Conservation (phyloP, 2,113 vertebrate species). For the Suncus etruscus region DNA sequence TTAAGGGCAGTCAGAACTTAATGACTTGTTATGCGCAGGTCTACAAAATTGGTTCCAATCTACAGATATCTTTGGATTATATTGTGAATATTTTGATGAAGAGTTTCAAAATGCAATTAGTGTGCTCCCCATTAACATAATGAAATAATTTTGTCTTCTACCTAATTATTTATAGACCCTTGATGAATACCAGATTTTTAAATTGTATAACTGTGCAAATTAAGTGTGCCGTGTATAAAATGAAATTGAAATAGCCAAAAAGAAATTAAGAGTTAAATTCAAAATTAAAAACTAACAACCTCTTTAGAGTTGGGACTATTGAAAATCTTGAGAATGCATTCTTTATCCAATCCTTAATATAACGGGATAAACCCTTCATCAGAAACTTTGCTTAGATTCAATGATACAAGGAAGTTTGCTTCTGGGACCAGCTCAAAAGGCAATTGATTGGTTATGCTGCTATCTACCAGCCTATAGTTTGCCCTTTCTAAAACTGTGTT, state of each 20-base stretch:
- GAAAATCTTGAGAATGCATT: no score
- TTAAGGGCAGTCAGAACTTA: constrained; percentile 19
- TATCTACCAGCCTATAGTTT: no score
- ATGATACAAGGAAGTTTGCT: no score
- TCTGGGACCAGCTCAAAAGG: no score
- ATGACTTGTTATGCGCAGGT: constrained; percentile 3
- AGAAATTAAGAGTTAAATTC: no score
- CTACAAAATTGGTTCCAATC: constrained; percentile 35
- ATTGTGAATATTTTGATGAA: constrained; percentile 43
- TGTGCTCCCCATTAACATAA: background rate
- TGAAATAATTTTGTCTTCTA: constrained; percentile 63
- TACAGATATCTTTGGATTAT: constrained; percentile 45
- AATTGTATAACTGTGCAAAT: constrained; percentile 41
- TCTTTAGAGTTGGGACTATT: no score
- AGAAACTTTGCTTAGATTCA: no score
- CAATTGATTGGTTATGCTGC: no score
- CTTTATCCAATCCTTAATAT: no score
- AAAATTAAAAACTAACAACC: no score
- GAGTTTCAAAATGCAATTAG: constrained; percentile 62
- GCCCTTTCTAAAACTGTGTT: no score
- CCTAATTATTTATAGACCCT: constrained; percentile 52
- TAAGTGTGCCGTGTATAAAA: constrained; percentile 42
- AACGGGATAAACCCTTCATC: no score
- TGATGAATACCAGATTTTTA: constrained; percentile 53
- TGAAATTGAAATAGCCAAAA: background rate